A percentile compares a stretch with the other conserved stretches of the same genome.
Evolutionary conservation across 2,113 vertebrate species (phyloP).

Genomic region (Onychostoma macrolepis): DNA sequence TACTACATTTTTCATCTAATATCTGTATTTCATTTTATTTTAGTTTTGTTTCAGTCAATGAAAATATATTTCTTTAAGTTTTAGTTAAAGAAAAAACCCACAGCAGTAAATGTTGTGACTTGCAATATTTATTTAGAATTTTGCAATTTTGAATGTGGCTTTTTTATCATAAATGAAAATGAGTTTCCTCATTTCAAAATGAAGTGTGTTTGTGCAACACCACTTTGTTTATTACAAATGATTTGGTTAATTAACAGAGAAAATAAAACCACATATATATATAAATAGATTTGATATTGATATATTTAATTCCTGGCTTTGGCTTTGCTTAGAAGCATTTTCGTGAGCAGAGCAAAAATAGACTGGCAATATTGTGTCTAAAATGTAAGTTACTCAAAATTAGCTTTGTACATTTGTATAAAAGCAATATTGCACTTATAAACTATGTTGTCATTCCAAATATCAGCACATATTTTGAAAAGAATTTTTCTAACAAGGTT

Average conservation of each 20-base stretch:
- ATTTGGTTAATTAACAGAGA: not conserved
- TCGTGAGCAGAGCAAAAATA: not conserved
- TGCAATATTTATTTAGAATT: not conserved
- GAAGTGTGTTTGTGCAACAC: not conserved
- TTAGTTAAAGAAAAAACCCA: not conserved
- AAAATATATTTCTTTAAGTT: not conserved
- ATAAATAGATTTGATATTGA: not conserved
- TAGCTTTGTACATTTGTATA: not conserved
- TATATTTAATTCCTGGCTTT: not conserved
- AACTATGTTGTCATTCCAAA: not conserved
- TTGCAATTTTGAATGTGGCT: not conserved
- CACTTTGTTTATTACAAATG: not conserved
- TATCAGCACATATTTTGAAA: not conserved
- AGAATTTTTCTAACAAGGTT: not conserved
- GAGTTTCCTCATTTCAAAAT: not conserved
- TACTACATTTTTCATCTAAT: not conserved
- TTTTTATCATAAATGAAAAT: not conserved
- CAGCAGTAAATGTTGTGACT: not conserved
- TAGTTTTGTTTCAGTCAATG: not conserved
- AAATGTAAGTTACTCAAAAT: not conserved
- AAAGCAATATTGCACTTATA: not conserved
- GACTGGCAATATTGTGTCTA: not conserved
- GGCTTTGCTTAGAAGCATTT: not conserved
- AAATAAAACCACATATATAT: not conserved
- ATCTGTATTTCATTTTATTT: not conserved